Evolutionary conservation across 1,140 invertebrate species (phyloP), one percentile per base, ranked within the genome.

Genomic region (Triops cancriformis): DNA sequence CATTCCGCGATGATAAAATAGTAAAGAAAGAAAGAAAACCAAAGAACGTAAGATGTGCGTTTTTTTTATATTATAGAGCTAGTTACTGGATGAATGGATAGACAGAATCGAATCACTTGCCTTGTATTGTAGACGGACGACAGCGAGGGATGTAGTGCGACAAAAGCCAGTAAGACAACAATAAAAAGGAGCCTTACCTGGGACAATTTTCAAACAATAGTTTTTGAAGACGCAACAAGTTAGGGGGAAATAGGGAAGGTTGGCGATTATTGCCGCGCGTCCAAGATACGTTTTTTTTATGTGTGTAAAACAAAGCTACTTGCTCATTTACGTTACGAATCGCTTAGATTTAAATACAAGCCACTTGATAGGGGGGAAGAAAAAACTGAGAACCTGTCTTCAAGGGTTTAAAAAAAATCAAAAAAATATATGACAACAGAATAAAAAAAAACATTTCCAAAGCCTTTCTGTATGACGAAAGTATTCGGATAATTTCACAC

Each of bases 81-180:
- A 64, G 18, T 64, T 37, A 37, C 7, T 64, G 51, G 51, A 18
- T 18, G 23, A n/a, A 64, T 64, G 51, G 51, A 64, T 64, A 14
- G 51, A 64, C 51, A 64, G 51, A 64, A 64, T 23, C 18, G 14
- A 23, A 23, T 64, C 51, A 64, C 51, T 64, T 64, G 51, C 51
- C 51, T 64, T 64, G 51, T 64, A 64, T 64, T 64, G 51, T 64
- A 64, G 51, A 64, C 51, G 51, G 51, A 64, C 51, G 51, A 64
- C 51, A 64, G 51, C 51, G 51, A 64, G 51, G 51, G 23, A 37
- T 37, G 51, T 23, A 64, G 51, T 64, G 51, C 51, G 51, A 64
- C 51, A 64, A 64, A 37, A 64, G 51, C 51, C 51, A 64, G 51
- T 64, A 64, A 64, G 23, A 64, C 51, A 64, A 64, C 51, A 64